A percentile compares a stretch with the other conserved stretches of the same genome.
These are phyloP conservation scores for Brenthis ino DNA, from an alignment of 2,888 invertebrate species.

Conservation along the genomic window DNA sequence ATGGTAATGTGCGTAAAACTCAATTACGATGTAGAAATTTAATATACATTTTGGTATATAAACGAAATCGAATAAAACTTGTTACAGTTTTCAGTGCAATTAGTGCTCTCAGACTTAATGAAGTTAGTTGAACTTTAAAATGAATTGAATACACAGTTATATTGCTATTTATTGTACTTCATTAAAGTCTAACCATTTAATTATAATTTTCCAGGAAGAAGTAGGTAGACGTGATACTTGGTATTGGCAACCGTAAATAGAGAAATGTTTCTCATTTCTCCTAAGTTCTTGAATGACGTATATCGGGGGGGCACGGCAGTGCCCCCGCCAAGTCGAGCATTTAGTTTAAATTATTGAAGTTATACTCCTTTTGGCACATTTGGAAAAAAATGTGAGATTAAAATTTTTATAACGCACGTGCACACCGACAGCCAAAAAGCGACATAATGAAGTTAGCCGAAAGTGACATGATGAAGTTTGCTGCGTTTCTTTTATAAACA, in stretches of 20 bases:
- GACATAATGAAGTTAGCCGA: too few species aligned
- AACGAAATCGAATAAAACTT: conserved; percentile 19
- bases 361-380: too few species aligned
- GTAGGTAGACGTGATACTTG: conserved; percentile 17
- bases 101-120: conserved; percentile 13
- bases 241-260: neutral
- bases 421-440: too few species aligned
- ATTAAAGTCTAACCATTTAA: conserved; percentile 25
- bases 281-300: neutral
- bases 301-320: too few species aligned
- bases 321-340: too few species aligned
- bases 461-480: too few species aligned
- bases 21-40: conserved; percentile 23
- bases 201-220: conserved; percentile 31
- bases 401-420: too few species aligned
- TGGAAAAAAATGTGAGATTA: too few species aligned
- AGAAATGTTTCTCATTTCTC: neutral
- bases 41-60: conserved; percentile 13
- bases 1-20: conserved; percentile 20
- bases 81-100: conserved; percentile 11
- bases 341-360: too few species aligned
- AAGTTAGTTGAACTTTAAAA: conserved; percentile 21
- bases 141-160: conserved; percentile 13
- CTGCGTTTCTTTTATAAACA: too few species aligned
- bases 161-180: conserved; percentile 16